Evolutionary conservation across 2,888 invertebrate species (phyloP), one percentile per base, ranked within the genome.

Genomic region (Megalurothrips usitatus): DNA sequence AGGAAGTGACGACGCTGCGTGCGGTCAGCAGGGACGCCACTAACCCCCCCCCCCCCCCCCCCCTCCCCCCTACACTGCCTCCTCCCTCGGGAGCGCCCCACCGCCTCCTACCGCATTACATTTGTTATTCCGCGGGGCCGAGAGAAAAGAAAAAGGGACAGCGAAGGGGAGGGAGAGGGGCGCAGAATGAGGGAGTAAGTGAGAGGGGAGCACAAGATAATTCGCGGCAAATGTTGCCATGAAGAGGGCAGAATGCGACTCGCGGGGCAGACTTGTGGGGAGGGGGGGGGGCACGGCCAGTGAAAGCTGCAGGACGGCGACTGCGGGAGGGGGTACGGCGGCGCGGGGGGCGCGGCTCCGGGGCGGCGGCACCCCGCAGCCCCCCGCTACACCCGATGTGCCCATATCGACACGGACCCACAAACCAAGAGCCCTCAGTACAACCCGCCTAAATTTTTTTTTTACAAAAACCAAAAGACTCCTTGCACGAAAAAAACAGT

Each of bases 171-270:
- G 52, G 10, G 52, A 49, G 52, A 52, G 52, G 6, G 19, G 11
- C 14, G 19, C 14, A 58, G 58, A n/a, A n/a, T 19, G 58, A 17
- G 58, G 17, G 58, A 17, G 58, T 14, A 58, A 17, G 17, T 17
- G 58, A 17, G 26, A 23, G 23, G 23, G 68, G 23, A 75, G 68
- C 23, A 11, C 12, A 12, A 26, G 68, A 75, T 75, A 75, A 75
- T 75, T 75, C 68, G 68, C 68, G 26, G 68, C 68, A 75, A 75
- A 75, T 75, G 68, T 75, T 26, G 26, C 68, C 68, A 75, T 23
- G 23, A 75, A 26, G 26, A 75, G 58, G 58, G 58, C 58, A 58
- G 14, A n/a, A 58, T 58, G 58, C 58, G 58, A 58, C 58, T 58
- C 58, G n/a, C 58, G 58, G 58, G 58, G 58, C 58, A 0, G 19